phyloP scores from a whole-genome alignment of 2,113 vertebrate species.

The Chiloscyllium plagiosum region DNA sequence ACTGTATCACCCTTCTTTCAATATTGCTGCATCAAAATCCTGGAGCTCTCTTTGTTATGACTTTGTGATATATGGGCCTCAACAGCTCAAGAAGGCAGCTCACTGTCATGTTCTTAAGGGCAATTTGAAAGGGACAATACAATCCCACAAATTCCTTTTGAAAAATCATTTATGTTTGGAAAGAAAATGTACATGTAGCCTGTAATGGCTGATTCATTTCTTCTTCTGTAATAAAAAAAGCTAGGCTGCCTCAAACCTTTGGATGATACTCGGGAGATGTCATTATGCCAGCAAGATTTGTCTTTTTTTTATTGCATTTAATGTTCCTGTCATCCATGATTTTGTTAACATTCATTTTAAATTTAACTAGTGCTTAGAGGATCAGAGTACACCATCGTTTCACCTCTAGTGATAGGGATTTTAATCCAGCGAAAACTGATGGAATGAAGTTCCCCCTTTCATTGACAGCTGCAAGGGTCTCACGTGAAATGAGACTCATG shows the following conservation, averaged over 20 bases:
- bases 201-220: not conserved
- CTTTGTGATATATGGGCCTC: not conserved
- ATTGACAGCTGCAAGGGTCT: not conserved
- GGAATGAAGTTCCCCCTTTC: not conserved
- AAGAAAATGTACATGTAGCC: not conserved
- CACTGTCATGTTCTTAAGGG: not conserved
- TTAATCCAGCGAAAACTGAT: slow-evolving; percentile 6
- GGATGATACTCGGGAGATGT: not conserved
- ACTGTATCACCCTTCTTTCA: not conserved
- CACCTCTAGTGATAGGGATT: not conserved
- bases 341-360: slow-evolving; percentile 8
- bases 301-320: not conserved
- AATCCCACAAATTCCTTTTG: not conserved
- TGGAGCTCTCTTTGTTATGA: not conserved
- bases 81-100: not conserved
- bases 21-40: not conserved
- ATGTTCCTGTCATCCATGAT: not conserved
- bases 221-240: not conserved
- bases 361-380: not conserved
- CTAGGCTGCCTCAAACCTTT: not conserved
- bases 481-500: not conserved
- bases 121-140: not conserved
- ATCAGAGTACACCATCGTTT: not conserved
- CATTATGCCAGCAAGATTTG: not conserved
- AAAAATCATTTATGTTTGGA: not conserved